These are phyloP conservation scores for Barypeithes pellucidus DNA, from an alignment of 2,888 invertebrate genomes.

Conservation along the genomic window DNA sequence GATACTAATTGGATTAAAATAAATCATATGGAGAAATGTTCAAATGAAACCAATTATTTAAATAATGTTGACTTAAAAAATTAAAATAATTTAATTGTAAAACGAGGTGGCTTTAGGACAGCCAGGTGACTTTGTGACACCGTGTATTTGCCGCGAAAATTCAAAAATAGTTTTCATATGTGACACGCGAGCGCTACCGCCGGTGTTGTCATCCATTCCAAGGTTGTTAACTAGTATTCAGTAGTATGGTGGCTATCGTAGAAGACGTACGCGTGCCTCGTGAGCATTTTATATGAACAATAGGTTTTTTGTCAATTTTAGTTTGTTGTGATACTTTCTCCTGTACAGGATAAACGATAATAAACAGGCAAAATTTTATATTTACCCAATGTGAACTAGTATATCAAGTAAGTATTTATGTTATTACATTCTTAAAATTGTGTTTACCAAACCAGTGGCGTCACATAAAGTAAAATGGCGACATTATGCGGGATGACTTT, in stretches of 20 bases:
- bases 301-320: background rate
- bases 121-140: slow-evolving; percentile 7
- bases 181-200: slow-evolving; percentile 5
- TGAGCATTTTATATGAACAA: background rate
- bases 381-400: background rate
- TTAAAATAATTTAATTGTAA: too few species aligned
- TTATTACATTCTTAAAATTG: background rate
- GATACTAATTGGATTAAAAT: too few species aligned
- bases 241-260: background rate
- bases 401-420: slow-evolving; percentile 3
- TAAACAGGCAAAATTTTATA: slow-evolving; percentile 2
- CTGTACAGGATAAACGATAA: slow-evolving; percentile 2
- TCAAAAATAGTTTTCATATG: slow-evolving; percentile 1
- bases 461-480: slow-evolving; percentile 7
- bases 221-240: slow-evolving; percentile 3
- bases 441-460: slow-evolving; percentile 4
- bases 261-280: slow-evolving; percentile 1
- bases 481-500: background rate
- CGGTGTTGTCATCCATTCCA: background rate
- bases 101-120: slow-evolving; percentile 6
- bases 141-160: slow-evolving; percentile 9
- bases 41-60: too few species aligned
- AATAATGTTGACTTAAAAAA: too few species aligned
- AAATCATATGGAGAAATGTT: too few species aligned
- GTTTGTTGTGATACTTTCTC: slow-evolving; percentile 3